A percentile compares a stretch with the other conserved stretches of the same genome.
Conservation (phyloP, 1,140 invertebrate species). For the Procambarus clarkii region DNA sequence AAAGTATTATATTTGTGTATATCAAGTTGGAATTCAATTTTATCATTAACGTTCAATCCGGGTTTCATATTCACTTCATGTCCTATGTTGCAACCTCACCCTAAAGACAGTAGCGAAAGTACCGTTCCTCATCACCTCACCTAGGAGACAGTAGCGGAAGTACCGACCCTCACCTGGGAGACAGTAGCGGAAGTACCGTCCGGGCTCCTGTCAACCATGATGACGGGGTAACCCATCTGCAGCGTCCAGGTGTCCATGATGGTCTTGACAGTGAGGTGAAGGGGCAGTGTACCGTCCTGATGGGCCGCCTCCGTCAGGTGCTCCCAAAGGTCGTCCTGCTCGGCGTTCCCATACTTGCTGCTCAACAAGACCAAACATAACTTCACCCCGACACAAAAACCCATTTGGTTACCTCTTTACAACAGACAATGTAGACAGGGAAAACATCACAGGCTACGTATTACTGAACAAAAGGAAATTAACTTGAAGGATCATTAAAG, state of each 20-base stretch:
- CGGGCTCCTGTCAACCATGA: conserved; percentile 38
- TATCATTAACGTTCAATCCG: too few species aligned
- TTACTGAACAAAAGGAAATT: too few species aligned
- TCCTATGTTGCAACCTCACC: too few species aligned
- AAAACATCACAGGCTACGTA: too few species aligned
- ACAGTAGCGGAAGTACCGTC: conserved; percentile 38
- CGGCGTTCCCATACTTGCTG: conserved; percentile 37
- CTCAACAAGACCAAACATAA: neutral
- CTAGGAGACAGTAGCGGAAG: conserved; percentile 33
- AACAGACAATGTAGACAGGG: too few species aligned
- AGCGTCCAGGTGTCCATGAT: conserved; percentile 63
- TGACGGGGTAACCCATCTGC: conserved; percentile 60
- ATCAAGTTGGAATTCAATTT: too few species aligned
- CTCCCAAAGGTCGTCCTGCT: conserved; percentile 48
- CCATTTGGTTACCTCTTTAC: too few species aligned
- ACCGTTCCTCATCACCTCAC: neutral
- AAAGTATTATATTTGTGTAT: too few species aligned
- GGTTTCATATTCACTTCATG: too few species aligned
- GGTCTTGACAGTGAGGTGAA: conserved; percentile 42
- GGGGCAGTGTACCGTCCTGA: conserved; percentile 29
- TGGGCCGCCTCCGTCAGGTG: conserved; percentile 47
- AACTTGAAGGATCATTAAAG: too few species aligned
- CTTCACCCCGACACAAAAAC: neutral
- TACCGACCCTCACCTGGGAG: conserved; percentile 42
- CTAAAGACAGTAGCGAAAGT: neutral